A percentile compares a stretch with the other conserved stretches of the same genome.
Conservation (phyloP, 1,140 invertebrate genomes). For the Belonocnema kinseyi region DNA sequence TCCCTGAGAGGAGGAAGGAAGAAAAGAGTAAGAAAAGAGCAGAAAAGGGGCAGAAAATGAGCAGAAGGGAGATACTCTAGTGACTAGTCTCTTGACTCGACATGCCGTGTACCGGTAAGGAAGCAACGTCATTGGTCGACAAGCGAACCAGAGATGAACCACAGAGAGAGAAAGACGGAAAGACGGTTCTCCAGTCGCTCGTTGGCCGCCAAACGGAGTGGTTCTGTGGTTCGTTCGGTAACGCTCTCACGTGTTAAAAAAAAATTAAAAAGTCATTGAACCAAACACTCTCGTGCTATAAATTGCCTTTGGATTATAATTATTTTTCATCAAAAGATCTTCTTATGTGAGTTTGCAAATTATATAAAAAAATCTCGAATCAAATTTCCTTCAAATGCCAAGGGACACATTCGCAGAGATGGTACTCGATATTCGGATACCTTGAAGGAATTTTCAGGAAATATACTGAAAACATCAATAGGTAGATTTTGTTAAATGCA, state of each 20-base stretch:
- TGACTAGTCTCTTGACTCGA: constrained; percentile 4
- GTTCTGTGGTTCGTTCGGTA: constrained; percentile 20
- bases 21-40: constrained; percentile 32
- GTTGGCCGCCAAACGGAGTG: constrained; percentile 37
- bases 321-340: neutral
- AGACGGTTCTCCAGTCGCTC: constrained; percentile 40
- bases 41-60: constrained; percentile 28
- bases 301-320: too few relatives aligned
- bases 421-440: constrained; percentile 2
- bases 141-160: constrained; percentile 39
- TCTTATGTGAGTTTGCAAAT: neutral
- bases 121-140: constrained; percentile 34
- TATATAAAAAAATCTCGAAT: neutral
- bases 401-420: constrained; percentile 4
- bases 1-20: constrained; percentile 12
- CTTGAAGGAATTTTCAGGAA: neutral
- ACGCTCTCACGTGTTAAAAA: neutral
- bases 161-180: constrained; percentile 36
- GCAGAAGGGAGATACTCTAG: constrained; percentile 21
- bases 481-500: too few relatives aligned
- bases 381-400: neutral
- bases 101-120: neutral
- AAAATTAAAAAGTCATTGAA: neutral
- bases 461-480: too few relatives aligned
- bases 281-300: too few relatives aligned